phyloP scores from a whole-genome alignment of 2,888 invertebrate genomes.

The Melikaiella ostensackeni region DNA sequence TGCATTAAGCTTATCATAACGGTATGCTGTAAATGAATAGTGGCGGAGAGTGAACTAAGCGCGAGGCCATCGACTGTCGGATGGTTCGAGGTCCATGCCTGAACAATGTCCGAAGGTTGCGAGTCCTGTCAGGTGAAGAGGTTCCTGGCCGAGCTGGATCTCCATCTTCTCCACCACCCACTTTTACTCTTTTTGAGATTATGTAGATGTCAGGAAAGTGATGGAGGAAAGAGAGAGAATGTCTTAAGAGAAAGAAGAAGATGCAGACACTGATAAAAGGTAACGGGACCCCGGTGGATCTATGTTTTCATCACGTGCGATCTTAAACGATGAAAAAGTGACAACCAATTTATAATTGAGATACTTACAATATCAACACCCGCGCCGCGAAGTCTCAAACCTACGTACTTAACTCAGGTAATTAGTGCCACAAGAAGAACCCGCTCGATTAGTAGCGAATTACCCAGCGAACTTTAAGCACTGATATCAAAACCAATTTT shows the following conservation, averaged over 20 bases:
- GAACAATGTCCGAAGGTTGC: conserved; percentile 50
- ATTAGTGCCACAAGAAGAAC: neutral
- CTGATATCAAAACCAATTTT: neutral
- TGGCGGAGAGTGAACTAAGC: conserved; percentile 53
- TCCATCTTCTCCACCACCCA: conserved; percentile 45
- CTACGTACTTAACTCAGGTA: conserved; percentile 2
- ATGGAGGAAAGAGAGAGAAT: conserved; percentile 18
- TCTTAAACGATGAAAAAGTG: conserved; percentile 70
- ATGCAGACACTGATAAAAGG: conserved; percentile 53
- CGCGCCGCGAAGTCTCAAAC: neutral
- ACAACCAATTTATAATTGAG: conserved; percentile 74
- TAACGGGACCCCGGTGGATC: conserved; percentile 70
- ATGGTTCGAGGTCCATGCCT: conserved; percentile 55
- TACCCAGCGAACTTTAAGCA: neutral
- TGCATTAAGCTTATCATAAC: conserved; percentile 76
- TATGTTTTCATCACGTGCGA: conserved; percentile 72
- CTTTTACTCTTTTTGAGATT: conserved; percentile 22
- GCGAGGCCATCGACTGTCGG: conserved; percentile 62
- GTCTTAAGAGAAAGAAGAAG: conserved; percentile 42
- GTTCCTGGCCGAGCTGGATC: conserved; percentile 56
- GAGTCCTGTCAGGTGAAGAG: conserved; percentile 52
- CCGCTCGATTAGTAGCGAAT: neutral
- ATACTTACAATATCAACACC: conserved; percentile 74
- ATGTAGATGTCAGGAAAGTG: neutral
- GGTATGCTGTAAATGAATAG: conserved; percentile 65